A percentile compares a stretch with the other conserved stretches of the same genome.
phyloP scores from a whole-genome alignment of 2,797 vertebrate species.

The Coluber constrictor region DNA sequence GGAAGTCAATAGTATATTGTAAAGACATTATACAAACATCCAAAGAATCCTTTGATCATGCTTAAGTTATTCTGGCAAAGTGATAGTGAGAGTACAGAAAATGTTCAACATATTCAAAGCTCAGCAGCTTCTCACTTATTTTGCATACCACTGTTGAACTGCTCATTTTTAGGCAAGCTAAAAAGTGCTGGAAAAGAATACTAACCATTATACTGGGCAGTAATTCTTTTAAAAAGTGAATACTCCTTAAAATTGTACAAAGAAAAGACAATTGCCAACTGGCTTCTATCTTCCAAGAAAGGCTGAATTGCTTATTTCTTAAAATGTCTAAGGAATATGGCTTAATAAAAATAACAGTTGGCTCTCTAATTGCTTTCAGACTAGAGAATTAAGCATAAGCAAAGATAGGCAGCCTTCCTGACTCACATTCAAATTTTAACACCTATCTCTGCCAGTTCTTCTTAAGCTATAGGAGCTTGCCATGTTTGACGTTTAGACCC shows the following conservation, averaged over 20 bases:
- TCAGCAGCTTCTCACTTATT: not conserved
- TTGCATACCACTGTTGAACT: not conserved
- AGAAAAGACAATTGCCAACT: not conserved
- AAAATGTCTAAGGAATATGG: not conserved
- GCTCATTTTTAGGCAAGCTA: not conserved
- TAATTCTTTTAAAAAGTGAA: not conserved
- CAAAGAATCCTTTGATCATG: not conserved
- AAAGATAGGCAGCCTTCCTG: rapidly evolving
- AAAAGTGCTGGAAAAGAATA: not conserved
- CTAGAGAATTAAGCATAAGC: not conserved
- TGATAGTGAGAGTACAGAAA: not conserved
- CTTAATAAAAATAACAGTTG: not conserved
- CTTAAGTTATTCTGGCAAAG: not conserved
- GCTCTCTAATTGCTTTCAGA: constrained; percentile 4
- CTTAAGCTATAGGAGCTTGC: not conserved
- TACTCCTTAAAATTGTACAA: not conserved
- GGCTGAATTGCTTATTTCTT: not conserved
- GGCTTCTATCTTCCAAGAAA: not conserved
- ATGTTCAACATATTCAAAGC: not conserved
- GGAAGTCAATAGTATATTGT: not conserved
- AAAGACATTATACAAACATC: not conserved
- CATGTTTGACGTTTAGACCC: not conserved
- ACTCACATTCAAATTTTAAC: not conserved
- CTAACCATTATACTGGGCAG: not conserved
- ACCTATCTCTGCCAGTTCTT: not conserved